Percentiles rank a stretch among this genome's conserved stretches.
Evolutionary conservation across 2,797 vertebrate species (phyloP).

Genomic region (Dipus sagitta): DNA sequence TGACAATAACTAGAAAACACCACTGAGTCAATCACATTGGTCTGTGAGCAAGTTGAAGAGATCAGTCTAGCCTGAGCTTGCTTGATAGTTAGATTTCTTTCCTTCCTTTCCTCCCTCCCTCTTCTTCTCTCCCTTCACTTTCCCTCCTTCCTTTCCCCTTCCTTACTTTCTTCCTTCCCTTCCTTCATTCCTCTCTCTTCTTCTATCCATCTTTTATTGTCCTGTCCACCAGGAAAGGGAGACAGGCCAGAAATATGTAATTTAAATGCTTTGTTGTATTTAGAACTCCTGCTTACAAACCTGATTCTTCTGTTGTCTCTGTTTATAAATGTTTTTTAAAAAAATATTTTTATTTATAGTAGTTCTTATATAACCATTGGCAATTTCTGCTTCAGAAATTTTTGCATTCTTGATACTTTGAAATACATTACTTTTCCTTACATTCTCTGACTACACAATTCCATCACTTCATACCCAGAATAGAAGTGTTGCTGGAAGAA

Average conservation of each 20-base stretch:
- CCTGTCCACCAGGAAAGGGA: too few species aligned
- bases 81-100: background rate
- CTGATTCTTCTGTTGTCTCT: background rate
- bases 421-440: too few species aligned
- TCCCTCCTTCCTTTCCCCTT: background rate
- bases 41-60: background rate
- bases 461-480: too few species aligned
- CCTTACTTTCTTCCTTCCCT: background rate
- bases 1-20: background rate
- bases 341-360: too few species aligned
- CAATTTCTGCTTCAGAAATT: too few species aligned
- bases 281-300: background rate
- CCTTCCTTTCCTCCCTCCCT: background rate
- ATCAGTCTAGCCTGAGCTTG: too few species aligned
- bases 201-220: background rate
- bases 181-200: background rate
- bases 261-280: fast-evolving
- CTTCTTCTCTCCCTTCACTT: background rate
- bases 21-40: background rate
- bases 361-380: too few species aligned
- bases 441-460: too few species aligned
- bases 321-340: too few species aligned
- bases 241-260: fast-evolving
- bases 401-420: too few species aligned
- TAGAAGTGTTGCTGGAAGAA: too few species aligned